Evolutionary conservation across 2,797 vertebrate genomes (phyloP).

Genomic region (Salmo trutta): DNA sequence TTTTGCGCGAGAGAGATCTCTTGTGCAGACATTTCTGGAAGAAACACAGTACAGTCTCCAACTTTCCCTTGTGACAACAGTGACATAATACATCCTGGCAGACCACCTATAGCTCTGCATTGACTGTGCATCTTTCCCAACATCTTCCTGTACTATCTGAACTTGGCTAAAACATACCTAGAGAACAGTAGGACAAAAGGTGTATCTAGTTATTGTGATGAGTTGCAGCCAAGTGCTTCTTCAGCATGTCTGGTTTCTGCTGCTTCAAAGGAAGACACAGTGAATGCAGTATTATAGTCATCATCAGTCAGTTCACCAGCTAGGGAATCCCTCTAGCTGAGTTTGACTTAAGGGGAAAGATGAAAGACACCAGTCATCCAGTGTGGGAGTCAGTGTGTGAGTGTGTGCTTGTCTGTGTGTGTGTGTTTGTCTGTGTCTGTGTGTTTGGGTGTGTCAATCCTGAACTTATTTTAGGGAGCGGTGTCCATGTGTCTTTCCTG

Average conservation of each 20-base stretch:
- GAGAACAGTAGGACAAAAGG: background rate
- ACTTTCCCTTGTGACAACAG: background rate
- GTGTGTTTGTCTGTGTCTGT: constrained; percentile 10
- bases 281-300: background rate
- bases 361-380: background rate
- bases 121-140: background rate
- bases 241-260: background rate
- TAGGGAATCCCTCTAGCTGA: constrained; percentile 14
- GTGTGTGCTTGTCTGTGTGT: constrained; percentile 16
- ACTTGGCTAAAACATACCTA: background rate
- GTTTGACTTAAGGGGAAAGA: constrained; percentile 5
- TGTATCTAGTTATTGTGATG: background rate
- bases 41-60: constrained; percentile 6
- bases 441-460: background rate
- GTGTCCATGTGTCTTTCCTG: constrained; percentile 32
- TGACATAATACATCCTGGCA: constrained; percentile 26
- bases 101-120: background rate
- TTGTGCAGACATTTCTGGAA: constrained; percentile 19
- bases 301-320: constrained; percentile 18
- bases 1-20: constrained; percentile 19
- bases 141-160: background rate
- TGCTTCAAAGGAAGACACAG: constrained; percentile 10
- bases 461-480: background rate
- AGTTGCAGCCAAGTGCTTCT: background rate
- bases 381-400: background rate